Conservation (phyloP, 2,113 vertebrate species). For the Takifugu flavidus region DNA sequence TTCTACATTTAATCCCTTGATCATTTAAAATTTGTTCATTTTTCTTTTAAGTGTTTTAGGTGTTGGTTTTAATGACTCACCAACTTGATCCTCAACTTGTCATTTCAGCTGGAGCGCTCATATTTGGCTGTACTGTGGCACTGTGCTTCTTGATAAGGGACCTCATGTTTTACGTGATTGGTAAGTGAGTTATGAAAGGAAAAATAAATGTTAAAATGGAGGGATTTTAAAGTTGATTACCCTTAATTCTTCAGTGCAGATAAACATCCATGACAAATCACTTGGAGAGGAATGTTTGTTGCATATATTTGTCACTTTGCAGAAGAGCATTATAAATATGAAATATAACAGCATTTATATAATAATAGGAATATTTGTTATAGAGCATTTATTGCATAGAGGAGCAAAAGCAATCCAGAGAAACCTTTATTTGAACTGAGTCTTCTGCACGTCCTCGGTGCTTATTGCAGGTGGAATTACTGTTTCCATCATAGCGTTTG, state of each 20-base stretch:
- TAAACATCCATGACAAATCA: too few species aligned
- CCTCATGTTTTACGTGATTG: constrained; percentile 99
- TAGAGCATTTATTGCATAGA: background rate
- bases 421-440: background rate
- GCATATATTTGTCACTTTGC: background rate
- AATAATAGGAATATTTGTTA: background rate
- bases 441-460: constrained; percentile 1
- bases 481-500: constrained; percentile 96
- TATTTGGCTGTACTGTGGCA: constrained; percentile 85
- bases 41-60: too few species aligned
- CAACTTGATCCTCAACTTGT: background rate
- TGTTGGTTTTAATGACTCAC: too few species aligned
- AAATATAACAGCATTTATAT: too few species aligned
- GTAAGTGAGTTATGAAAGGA: constrained; percentile 74
- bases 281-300: background rate
- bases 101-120: constrained; percentile 72
- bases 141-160: constrained; percentile 91
- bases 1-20: too few species aligned
- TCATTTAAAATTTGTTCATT: too few species aligned
- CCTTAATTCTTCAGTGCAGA: background rate
- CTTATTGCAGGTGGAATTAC: constrained; percentile 89
- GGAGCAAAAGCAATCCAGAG: background rate
- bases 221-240: too few species aligned
- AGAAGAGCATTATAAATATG: background rate
- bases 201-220: background rate